Base-by-base conservation (phyloP, 2,888 invertebrate species). In the Acanthosepion esculentum region DNA sequence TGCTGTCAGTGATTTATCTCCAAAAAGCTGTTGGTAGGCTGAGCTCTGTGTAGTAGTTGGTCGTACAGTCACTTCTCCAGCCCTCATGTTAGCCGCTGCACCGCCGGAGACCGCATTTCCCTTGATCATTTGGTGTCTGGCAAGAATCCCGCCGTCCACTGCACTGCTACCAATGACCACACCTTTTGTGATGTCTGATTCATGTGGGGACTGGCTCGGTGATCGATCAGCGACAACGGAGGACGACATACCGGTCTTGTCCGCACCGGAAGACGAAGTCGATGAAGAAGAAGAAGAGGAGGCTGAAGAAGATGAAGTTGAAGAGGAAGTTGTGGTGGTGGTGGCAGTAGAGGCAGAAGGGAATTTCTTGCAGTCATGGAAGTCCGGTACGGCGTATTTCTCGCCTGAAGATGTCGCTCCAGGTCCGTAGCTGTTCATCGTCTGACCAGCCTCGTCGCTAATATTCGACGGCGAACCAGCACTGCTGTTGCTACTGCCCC, bases 121-220 rank as follows among this genome's bases (percentile, higher is more conserved):
- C 48, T 94, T 94, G 78, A 78, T 48, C n/a, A 91, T 78, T 78
- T 23, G 53, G 91, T 20, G 48, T 4, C 94, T 59, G 95, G 95
- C 48, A 95, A 94, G 94, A 95, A 94, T n/a, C 78, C 94, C 15
- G 95, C 95, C 53, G 94, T 78, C 91, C n/a, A 53, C 48, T 29
- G 50, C 26, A 48, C 48, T 48, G 20, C 92, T 48, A 18, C 92
- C 48, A 41, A 48, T 50, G 92, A n/a, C 92, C 53, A 50, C 50
- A n/a, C 50, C n/a, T 50, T 92, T 92, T 26, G 53, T 29, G 29
- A 92, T n/a, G 29, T 92, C 92, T 5, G 92, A 50, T 50, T 92
- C 92, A 26, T 92, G 92, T 6, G 92, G 92, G 23, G 92, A 92
- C 48, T 92, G 50, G 48, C 92, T 92, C 53, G 92, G 92, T 4